phyloP scores from a whole-genome alignment of 2,797 vertebrate genomes.

The Neosilurus hyrtlii region DNA sequence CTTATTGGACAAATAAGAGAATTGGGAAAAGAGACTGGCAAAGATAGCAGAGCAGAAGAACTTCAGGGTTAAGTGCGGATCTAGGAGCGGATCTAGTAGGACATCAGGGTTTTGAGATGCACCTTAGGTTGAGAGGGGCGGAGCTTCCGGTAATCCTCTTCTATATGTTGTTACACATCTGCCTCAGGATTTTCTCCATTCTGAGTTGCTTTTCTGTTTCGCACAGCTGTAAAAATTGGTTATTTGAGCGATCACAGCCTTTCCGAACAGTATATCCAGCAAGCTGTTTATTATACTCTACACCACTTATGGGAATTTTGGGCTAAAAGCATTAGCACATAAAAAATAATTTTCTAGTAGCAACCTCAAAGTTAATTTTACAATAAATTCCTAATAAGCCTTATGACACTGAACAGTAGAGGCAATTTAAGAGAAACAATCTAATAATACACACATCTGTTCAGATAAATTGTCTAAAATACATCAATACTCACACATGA shows the following conservation, averaged over 20 bases:
- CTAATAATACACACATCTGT: conserved; percentile 73
- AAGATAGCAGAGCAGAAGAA: too few relatives aligned
- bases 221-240: not conserved
- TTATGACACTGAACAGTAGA: not conserved
- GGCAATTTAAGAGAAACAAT: not conserved
- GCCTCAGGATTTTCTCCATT: not conserved
- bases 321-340: not conserved
- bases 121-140: not conserved
- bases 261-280: not conserved
- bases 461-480: conserved; percentile 69
- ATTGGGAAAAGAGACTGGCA: too few relatives aligned
- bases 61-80: too few relatives aligned
- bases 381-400: not conserved
- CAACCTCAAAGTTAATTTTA: not conserved
- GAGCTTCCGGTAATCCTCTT: not conserved
- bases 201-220: not conserved
- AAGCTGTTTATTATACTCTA: not conserved
- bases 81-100: too few relatives aligned
- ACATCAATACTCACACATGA: not conserved
- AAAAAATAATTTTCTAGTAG: not conserved
- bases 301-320: not conserved
- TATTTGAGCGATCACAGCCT: not conserved
- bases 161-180: not conserved
- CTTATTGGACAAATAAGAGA: too few relatives aligned
- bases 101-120: too few relatives aligned